These are phyloP conservation scores for Prietella phreatophila DNA, from an alignment of 2,113 vertebrate genomes.

Conservation along the genomic window DNA sequence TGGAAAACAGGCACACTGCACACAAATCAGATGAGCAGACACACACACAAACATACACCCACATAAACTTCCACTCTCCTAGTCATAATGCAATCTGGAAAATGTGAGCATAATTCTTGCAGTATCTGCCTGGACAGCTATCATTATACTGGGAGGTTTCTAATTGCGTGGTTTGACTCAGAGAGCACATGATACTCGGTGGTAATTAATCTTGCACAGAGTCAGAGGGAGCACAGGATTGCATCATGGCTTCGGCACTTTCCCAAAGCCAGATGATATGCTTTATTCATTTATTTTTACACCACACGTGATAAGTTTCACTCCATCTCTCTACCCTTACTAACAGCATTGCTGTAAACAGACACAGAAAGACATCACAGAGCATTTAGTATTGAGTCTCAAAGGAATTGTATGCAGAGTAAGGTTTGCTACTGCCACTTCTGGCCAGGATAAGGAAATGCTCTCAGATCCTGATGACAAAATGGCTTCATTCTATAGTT, in stretches of 20 bases:
- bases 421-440: conserved; percentile 30
- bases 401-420: not conserved
- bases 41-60: not conserved
- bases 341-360: conserved; percentile 43
- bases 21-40: conserved; percentile 4
- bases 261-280: conserved; percentile 12
- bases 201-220: conserved; percentile 52
- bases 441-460: conserved; percentile 36
- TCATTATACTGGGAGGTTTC: conserved; percentile 49
- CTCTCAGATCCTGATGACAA: not conserved
- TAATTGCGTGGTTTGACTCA: conserved; percentile 52
- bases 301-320: not conserved
- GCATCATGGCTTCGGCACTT: conserved; percentile 25
- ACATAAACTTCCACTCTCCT: conserved; percentile 7
- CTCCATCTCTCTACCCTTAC: not conserved
- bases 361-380: conserved; percentile 13
- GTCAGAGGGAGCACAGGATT: conserved; percentile 44
- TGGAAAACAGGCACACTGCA: conserved; percentile 3
- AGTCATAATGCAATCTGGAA: conserved; percentile 26
- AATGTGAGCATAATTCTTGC: conserved; percentile 41
- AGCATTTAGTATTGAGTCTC: conserved; percentile 9
- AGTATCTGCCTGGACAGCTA: conserved; percentile 44
- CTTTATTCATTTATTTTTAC: not conserved
- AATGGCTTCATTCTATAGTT: conserved; percentile 22
- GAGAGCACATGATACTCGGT: conserved; percentile 43